These are phyloP conservation scores for Ceratosolen solmsi DNA, from an alignment of 1,140 invertebrate genomes.

Conservation along the genomic window DNA sequence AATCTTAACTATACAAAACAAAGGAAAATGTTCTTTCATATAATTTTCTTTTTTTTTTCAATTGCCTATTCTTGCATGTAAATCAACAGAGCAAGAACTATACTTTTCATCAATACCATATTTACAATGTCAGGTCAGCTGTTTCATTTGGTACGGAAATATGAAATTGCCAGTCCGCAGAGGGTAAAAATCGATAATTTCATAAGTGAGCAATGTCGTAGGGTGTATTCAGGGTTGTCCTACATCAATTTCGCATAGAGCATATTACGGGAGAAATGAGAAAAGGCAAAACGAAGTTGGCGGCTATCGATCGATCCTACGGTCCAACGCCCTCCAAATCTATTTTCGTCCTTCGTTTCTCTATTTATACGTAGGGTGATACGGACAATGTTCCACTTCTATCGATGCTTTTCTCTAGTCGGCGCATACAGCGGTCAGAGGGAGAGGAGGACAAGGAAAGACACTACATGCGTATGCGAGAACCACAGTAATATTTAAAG, in stretches of 20 bases:
- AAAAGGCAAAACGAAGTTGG: conserved; percentile 21
- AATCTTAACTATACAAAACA: no score
- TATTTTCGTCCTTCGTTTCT: conserved; percentile 64
- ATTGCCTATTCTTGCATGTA: no score
- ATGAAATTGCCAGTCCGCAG: no score
- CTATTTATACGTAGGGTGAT: conserved; percentile 68
- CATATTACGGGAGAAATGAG: background rate
- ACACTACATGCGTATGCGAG: background rate
- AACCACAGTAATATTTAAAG: conserved; percentile 55
- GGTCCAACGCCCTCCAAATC: conserved; percentile 67
- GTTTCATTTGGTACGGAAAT: no score
- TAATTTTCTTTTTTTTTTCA: no score
- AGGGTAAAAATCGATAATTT: background rate
- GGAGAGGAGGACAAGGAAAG: background rate
- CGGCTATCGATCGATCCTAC: conserved; percentile 63
- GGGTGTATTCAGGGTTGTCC: background rate
- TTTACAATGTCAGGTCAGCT: no score
- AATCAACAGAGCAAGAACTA: no score
- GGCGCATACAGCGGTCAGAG: background rate
- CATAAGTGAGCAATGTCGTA: background rate
- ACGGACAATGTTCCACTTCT: conserved; percentile 71
- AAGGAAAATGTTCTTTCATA: no score
- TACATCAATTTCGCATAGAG: background rate
- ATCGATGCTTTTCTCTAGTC: conserved; percentile 52
- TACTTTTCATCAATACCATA: no score